Percentiles rank a stretch among this genome's conserved stretches.
These are phyloP conservation scores for Chrysodeixis includens DNA, from an alignment of 2,888 invertebrate species.

Conservation along the genomic window DNA sequence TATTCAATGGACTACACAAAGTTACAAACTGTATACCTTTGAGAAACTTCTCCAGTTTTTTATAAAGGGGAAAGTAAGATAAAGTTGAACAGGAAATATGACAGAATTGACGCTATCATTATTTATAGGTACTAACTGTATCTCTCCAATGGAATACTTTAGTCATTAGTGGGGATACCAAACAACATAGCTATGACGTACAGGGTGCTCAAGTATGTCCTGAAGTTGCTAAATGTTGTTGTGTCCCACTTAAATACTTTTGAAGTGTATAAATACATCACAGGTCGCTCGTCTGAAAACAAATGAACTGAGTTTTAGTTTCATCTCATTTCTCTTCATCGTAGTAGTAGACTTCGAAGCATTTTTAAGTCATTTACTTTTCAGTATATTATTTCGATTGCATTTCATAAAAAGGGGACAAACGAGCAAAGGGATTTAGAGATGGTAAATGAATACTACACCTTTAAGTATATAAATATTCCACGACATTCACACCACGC, in stretches of 20 bases:
- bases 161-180: conserved; percentile 92
- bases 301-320: conserved; percentile 15
- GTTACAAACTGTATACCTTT: no score
- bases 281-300: conserved; percentile 93
- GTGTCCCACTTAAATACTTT: conserved; percentile 93
- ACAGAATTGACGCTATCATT: neutral
- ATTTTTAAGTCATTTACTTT: no score
- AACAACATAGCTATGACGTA: conserved; percentile 92
- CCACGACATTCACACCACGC: no score
- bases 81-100: neutral
- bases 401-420: no score
- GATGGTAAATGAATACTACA: no score
- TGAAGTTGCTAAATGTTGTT: conserved; percentile 92
- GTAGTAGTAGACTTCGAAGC: no score
- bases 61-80: neutral
- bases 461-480: no score
- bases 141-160: conserved; percentile 91
- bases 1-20: no score
- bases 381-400: no score
- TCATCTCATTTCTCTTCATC: no score
- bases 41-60: no score
- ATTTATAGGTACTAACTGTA: conserved; percentile 87
- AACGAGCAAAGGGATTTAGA: no score
- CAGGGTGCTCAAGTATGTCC: conserved; percentile 92
- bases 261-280: conserved; percentile 93